Evolutionary conservation across 2,797 vertebrate species (phyloP), one percentile per base, ranked within the genome.

Genomic region (Melanogrammus aeglefinus): DNA sequence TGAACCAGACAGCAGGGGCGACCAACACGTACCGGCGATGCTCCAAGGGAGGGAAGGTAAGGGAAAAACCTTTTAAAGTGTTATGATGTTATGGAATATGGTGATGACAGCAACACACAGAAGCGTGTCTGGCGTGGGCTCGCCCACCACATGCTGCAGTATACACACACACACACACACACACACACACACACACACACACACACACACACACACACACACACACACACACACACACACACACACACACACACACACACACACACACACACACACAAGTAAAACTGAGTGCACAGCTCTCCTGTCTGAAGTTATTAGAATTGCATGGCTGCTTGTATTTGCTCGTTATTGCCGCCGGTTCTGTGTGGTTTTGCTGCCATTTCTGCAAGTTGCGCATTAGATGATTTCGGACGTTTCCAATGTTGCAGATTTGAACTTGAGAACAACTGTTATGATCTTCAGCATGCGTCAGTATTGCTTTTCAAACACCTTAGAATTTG

Each of bases 1-100:
- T 99, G 97, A 98, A 99, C 87, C 97, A 99, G 91, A 99, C 97
- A 0, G 97, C 97, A 0, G 96, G 97, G 77, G 96, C 94, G 78
- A 94, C 94, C 33, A 97, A 99, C 44, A 95, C 95, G 74, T 96
- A 98, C 82, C 93, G 96, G 80, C 95, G 96, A 80, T 98, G 97
- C 85, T 85, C 95, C 84, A 98, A 96, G 69, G 94, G 93, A 74
- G 94, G 94, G 27, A 98, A 99, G 96, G 97, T 98, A 95, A 94
- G 87, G 24, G 83, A 82, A 77, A 86, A 85, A 1, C 0, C 72
- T 77, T 75, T 39, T 44, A 1, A 8, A 0, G 6, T 0, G 36
- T 27, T 12, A 2, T 57, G 18, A 57, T 57, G 18, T 57, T 21
- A 57, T 7, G 47, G 4, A 51, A 18, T 18, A 21, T 10, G 18